Percentiles rank a stretch among this genome's conserved stretches.
Conservation (phyloP, 1,140 invertebrate species). For the Euborellia annulipes region DNA sequence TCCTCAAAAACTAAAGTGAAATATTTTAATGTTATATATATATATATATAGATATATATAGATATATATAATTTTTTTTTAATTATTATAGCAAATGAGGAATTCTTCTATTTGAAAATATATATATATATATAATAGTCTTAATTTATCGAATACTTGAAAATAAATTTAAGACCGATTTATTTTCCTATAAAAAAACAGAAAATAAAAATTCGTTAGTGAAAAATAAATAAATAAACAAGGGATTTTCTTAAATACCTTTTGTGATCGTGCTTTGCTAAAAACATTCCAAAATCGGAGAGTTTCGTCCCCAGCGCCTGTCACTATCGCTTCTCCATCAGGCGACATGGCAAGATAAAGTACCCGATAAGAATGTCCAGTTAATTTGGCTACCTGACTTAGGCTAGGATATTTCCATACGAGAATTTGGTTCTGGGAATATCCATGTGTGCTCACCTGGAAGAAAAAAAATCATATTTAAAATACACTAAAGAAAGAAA, state of each 20-base stretch:
- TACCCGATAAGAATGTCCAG: slow-evolving; percentile 94
- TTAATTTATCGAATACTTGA: slow-evolving; percentile 60
- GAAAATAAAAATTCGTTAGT: slow-evolving; percentile 10
- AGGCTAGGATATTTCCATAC: slow-evolving; percentile 99
- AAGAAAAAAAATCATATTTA: slow-evolving; percentile 12
- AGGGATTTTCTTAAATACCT: slow-evolving; percentile 16
- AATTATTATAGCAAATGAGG: no score
- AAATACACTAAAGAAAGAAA: no score
- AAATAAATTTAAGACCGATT: slow-evolving; percentile 93
- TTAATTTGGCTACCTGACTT: slow-evolving; percentile 93
- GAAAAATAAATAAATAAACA: not conserved
- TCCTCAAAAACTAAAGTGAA: no score
- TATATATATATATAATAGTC: no score
- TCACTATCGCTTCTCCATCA: slow-evolving; percentile 98
- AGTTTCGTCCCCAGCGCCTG: slow-evolving; percentile 97
- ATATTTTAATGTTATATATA: no score
- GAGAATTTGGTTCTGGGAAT: slow-evolving; percentile 98
- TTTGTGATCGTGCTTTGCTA: slow-evolving; percentile 87
- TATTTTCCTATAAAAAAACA: slow-evolving; percentile 56
- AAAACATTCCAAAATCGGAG: slow-evolving; percentile 99
- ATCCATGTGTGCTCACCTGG: slow-evolving; percentile 88
- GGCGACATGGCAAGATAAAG: slow-evolving; percentile 96
- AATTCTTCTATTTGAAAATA: no score
- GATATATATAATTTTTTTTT: no score
- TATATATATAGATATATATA: no score